Percentiles rank a stretch among this genome's conserved stretches.
Conservation (phyloP, 2,113 vertebrate genomes). For the Cricetomys ansorgei region DNA sequence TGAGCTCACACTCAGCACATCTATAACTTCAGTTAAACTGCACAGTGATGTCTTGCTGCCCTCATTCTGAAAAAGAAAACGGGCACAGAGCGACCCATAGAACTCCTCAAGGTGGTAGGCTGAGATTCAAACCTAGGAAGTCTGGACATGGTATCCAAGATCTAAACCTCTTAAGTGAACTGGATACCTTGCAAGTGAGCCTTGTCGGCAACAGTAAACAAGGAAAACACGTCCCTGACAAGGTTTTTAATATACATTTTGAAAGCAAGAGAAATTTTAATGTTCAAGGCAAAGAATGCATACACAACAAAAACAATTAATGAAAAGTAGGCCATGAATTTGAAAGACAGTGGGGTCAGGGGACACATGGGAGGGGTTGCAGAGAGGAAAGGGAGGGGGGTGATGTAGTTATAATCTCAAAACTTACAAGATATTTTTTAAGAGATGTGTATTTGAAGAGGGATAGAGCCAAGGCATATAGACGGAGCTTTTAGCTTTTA, state of each 20-base stretch:
- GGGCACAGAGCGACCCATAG: background rate
- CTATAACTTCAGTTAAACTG: background rate
- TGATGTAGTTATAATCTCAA: background rate
- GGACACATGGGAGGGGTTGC: accelerated
- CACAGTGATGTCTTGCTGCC: too few relatives aligned
- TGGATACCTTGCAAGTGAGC: background rate
- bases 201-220: background rate
- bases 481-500: background rate
- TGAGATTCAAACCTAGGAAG: background rate
- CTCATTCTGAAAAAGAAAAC: background rate
- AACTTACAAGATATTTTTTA: background rate
- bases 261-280: constrained; percentile 5
- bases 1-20: background rate
- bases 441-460: background rate
- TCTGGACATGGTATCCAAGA: background rate
- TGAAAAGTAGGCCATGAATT: too few relatives aligned
- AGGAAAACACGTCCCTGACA: background rate
- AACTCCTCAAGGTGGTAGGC: background rate
- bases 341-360: background rate
- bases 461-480: background rate
- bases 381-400: background rate
- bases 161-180: background rate
- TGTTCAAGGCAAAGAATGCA: background rate
- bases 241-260: background rate
- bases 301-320: background rate